Evolutionary conservation across 2,888 invertebrate species (phyloP), one percentile per base, ranked within the genome.

Genomic region (Ichneumon xanthorius): DNA sequence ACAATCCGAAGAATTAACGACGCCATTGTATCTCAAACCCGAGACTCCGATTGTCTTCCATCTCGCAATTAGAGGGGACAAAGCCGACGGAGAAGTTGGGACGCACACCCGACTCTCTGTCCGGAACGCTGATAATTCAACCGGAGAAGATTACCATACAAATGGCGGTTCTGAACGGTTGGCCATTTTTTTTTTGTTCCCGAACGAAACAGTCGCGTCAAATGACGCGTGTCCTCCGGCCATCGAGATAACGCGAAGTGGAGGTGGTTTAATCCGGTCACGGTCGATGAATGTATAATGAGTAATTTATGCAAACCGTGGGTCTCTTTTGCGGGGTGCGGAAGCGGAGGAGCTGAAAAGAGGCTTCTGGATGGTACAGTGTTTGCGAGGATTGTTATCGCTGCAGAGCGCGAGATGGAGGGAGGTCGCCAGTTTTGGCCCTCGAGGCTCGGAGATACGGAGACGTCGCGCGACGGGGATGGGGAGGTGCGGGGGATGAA

Each of bases 381-480:
- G 65, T 72, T 58, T 70, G 73, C 75, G 70, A 79, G 53, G 80
- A 80, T 80, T 58, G 80, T 80, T 84, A 80, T 84, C 84, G 53
- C 37, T 71, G 76, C 76, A 71, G 80, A 67, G 70, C 30, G n/a
- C n/a, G 48, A 48, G 61, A 37, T 33, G 40, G 19, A 53, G 26
- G 63, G 19, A 53, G 26, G 63, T 40, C 67, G 37, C 68, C 33
- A 22, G 55, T 19, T 55, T 37, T 63, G 68, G 22, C 63, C 37
- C 45, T 63, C n/a, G 33, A 22, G 30, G 63, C 11, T 14, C 14
- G 14, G 48, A 63, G 63, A 75, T 40, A 75, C 30, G 45, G 55
- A 30, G 6, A 30, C 14, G 26, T 30, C 58, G 7, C 40, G 30
- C 11, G 53, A 76, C 40, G 61, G n/a, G 53, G 26, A 26, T 26